phyloP scores from a whole-genome alignment of 2,888 invertebrate species.

The Brachylomia viminalis region DNA sequence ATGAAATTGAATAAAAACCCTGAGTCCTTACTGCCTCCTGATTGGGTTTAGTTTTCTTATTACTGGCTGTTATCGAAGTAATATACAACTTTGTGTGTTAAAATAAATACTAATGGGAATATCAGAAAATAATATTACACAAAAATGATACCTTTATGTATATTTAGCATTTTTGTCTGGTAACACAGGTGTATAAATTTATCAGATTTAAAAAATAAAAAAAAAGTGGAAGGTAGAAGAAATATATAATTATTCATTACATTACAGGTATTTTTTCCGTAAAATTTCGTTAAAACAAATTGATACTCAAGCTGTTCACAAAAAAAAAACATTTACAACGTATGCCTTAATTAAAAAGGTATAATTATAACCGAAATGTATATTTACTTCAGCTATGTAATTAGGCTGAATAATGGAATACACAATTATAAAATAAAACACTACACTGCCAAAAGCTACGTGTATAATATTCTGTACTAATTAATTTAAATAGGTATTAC shows the following conservation, averaged over 20 bases:
- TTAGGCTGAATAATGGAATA: slow-evolving; percentile 17
- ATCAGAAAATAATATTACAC: neutral
- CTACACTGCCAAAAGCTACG: neutral
- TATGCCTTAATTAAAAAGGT: slow-evolving; percentile 1
- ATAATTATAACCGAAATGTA: slow-evolving; percentile 23
- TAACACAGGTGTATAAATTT: neutral
- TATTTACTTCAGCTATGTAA: slow-evolving; percentile 11
- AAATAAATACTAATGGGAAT: neutral
- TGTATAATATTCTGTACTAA: slow-evolving; percentile 3
- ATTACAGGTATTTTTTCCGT: neutral
- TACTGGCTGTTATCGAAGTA: neutral
- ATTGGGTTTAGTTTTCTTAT: neutral
- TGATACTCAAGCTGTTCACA: too few species aligned
- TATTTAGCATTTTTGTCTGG: neutral
- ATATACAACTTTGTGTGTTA: neutral
- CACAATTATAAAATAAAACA: slow-evolving; percentile 2
- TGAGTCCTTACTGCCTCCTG: neutral
- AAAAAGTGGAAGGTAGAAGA: neutral
- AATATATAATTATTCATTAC: neutral
- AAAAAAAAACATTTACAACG: neutral
- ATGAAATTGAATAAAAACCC: neutral
- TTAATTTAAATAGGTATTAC: slow-evolving; percentile 8
- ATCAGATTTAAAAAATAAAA: neutral
- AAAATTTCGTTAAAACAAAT: neutral
- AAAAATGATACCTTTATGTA: neutral